Conservation (phyloP, 2,888 invertebrate genomes). For the Carpatolechia fugitivella region DNA sequence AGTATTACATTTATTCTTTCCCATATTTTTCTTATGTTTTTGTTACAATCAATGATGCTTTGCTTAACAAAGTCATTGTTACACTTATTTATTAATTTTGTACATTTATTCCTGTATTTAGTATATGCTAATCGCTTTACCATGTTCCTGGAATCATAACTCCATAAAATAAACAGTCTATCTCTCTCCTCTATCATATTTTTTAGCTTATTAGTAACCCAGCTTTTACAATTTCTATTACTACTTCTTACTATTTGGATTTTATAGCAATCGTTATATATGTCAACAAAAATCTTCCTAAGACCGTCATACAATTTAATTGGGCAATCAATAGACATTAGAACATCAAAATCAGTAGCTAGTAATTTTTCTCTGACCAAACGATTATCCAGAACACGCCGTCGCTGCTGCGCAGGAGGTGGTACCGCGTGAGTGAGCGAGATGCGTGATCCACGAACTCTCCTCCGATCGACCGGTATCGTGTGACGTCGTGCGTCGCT, state of each 20-base stretch:
- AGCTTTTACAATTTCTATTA: conserved; percentile 6
- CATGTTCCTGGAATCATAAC: conserved; percentile 23
- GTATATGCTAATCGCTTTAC: conserved; percentile 21
- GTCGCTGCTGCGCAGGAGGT: background rate
- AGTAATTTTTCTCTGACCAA: conserved; percentile 15
- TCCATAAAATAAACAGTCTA: conserved; percentile 20
- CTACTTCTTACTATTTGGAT: background rate
- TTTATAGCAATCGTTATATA: background rate
- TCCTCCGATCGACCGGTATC: too few species aligned
- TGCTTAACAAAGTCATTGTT: conserved; percentile 15
- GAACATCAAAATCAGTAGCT: background rate
- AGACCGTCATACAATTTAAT: background rate
- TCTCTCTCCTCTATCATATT: conserved; percentile 17
- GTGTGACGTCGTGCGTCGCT: background rate
- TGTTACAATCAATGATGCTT: too few species aligned
- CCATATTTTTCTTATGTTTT: too few species aligned
- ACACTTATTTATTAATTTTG: conserved; percentile 9
- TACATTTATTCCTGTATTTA: conserved; percentile 14
- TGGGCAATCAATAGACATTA: conserved; percentile 6
- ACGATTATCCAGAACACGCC: background rate
- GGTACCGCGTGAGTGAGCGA: too few species aligned
- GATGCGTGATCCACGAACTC: too few species aligned
- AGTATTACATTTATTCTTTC: too few species aligned
- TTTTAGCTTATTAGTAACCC: conserved; percentile 5
- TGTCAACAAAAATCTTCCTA: background rate